Evolutionary conservation across 2,888 invertebrate genomes (phyloP).

Genomic region (Machimus atricapillus): DNA sequence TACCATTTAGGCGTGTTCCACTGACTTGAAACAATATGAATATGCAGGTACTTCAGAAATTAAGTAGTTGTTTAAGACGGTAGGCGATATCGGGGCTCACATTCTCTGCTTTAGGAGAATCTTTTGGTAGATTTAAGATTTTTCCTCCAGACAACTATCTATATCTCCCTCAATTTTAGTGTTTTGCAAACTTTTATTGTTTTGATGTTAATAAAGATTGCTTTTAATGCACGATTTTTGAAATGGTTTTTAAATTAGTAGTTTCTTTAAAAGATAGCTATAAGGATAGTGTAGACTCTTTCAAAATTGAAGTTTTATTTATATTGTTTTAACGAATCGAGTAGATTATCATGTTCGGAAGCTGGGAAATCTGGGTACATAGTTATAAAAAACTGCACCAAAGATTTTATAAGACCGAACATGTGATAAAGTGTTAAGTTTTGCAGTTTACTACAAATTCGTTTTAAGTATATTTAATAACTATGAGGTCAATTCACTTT

Average conservation of each 20-base stretch:
- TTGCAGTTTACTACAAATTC: background rate
- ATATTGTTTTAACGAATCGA: background rate
- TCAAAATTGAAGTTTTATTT: background rate
- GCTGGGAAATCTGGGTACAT: background rate
- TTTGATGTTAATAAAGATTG: background rate
- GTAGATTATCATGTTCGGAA: background rate
- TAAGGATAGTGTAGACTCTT: background rate
- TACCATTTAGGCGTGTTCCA: background rate
- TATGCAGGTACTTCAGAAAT: slow-evolving; percentile 29
- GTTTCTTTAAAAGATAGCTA: background rate
- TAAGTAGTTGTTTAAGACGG: background rate
- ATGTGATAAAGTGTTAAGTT: too few species aligned
- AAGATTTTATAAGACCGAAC: too few species aligned
- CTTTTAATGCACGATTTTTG: background rate
- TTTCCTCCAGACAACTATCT: background rate
- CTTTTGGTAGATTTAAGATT: background rate
- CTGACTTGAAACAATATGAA: background rate
- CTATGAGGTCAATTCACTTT: too few species aligned
- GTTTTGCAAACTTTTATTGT: background rate
- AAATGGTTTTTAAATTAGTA: background rate
- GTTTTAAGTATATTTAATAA: background rate
- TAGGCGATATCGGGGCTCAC: background rate
- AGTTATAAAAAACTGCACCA: too few species aligned
- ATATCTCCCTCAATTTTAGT: background rate
- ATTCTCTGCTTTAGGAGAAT: background rate